phyloP scores from a whole-genome alignment of 2,113 vertebrate genomes.

The Amazona guildingii region DNA sequence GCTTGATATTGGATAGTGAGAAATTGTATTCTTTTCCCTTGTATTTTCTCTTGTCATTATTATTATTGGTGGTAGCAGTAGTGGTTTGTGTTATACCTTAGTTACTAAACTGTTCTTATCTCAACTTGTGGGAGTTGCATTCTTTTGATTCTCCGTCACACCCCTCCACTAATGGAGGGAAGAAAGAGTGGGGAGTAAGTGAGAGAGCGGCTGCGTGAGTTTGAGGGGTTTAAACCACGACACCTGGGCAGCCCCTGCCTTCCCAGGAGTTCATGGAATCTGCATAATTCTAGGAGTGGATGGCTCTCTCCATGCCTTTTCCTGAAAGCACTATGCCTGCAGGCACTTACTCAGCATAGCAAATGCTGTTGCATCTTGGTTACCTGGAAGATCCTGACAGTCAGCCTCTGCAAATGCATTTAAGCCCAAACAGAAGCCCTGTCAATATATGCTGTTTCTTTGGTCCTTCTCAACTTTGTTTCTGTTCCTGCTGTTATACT shows the following conservation, averaged over 20 bases:
- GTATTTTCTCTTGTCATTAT: too few relatives aligned
- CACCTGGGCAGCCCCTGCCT: not conserved
- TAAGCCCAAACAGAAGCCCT: not conserved
- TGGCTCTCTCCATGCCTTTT: rapidly evolving
- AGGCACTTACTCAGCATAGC: not conserved
- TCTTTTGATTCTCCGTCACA: too few relatives aligned
- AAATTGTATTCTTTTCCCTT: too few relatives aligned
- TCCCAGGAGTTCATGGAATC: not conserved
- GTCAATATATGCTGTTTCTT: not conserved
- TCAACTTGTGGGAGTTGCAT: too few relatives aligned
- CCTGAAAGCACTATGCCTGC: rapidly evolving
- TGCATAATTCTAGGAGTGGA: not conserved
- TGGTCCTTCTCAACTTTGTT: not conserved
- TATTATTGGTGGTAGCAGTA: too few relatives aligned
- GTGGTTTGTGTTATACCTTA: too few relatives aligned
- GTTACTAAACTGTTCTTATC: too few relatives aligned
- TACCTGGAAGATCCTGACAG: not conserved
- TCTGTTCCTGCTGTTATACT: not conserved
- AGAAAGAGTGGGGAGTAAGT: too few relatives aligned
- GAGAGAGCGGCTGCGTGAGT: too few relatives aligned
- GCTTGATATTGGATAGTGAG: too few relatives aligned
- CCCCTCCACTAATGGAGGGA: too few relatives aligned
- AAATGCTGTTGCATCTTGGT: not conserved
- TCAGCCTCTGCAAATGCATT: not conserved
- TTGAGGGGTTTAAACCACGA: too few relatives aligned